phyloP scores from a whole-genome alignment of 2,797 vertebrate genomes.

The Enteromius argenteus region DNA sequence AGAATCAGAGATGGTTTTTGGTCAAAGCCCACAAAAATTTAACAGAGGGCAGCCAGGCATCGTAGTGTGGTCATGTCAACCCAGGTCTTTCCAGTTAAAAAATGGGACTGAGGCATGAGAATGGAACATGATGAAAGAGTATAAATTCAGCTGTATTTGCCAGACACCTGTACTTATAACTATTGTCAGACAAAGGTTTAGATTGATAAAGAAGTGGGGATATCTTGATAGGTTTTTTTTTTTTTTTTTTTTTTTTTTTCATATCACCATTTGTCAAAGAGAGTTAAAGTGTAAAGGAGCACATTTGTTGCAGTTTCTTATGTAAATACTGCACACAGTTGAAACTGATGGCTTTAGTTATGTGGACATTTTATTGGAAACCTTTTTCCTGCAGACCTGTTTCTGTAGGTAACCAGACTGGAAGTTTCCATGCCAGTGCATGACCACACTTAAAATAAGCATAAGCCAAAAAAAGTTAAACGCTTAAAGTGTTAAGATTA shows the following conservation, averaged over 20 bases:
- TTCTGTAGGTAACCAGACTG: background rate
- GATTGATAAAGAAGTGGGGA: constrained; percentile 49
- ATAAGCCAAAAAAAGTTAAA: background rate
- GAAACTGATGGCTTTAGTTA: constrained; percentile 3
- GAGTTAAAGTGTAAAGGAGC: constrained; percentile 42
- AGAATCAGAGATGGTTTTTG: constrained; percentile 38
- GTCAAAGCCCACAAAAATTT: constrained; percentile 28
- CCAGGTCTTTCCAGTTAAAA: constrained; percentile 37
- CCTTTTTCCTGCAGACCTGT: constrained; percentile 16
- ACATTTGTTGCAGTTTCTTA: constrained; percentile 54
- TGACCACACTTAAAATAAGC: constrained; percentile 6
- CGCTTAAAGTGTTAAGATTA: background rate
- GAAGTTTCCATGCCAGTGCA: constrained; percentile 1
- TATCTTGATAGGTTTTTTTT: constrained; percentile 29
- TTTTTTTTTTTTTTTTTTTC: constrained; percentile 56
- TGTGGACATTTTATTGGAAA: constrained; percentile 29
- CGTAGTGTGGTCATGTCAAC: constrained; percentile 39
- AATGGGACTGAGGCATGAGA: constrained; percentile 30
- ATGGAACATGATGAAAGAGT: constrained; percentile 45
- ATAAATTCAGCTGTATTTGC: constrained; percentile 36
- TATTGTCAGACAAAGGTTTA: constrained; percentile 32
- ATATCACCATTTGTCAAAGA: constrained; percentile 60
- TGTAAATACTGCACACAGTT: constrained; percentile 26
- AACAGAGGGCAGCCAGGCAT: constrained; percentile 44
- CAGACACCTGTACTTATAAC: constrained; percentile 48